These are phyloP conservation scores for Lepidocyrtinus sp. DNA, from an alignment of 2,888 invertebrate genomes.

Conservation along the genomic window DNA sequence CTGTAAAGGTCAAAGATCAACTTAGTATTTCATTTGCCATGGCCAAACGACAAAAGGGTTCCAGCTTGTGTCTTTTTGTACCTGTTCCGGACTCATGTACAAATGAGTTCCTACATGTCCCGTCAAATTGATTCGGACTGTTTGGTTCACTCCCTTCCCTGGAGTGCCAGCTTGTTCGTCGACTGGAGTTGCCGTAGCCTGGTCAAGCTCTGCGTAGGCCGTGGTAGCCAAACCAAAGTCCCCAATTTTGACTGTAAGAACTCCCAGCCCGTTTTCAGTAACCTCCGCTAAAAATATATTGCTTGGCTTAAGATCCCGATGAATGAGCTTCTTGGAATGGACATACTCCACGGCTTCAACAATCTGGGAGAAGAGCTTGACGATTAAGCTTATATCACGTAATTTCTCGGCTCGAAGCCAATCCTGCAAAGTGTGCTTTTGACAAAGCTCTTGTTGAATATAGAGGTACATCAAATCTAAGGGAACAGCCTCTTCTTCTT, in stretches of 20 bases:
- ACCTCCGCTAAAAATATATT: constrained; percentile 67
- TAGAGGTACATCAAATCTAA: constrained; percentile 77
- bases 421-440: constrained; percentile 88
- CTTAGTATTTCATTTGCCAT: too few species aligned
- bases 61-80: constrained; percentile 68
- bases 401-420: constrained; percentile 80
- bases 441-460: constrained; percentile 98
- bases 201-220: constrained; percentile 77
- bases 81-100: constrained; percentile 99
- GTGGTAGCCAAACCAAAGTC: constrained; percentile 98
- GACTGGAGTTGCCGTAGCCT: constrained; percentile 31
- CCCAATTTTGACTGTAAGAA: constrained; percentile 83
- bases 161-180: background rate
- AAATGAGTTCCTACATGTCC: constrained; percentile 88
- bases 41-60: background rate
- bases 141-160: constrained; percentile 70
- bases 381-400: constrained; percentile 75
- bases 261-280: constrained; percentile 47
- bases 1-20: constrained; percentile 70
- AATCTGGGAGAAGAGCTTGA: constrained; percentile 89
- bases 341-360: constrained; percentile 96
- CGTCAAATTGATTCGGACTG: constrained; percentile 71
- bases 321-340: constrained; percentile 92
- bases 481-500: background rate
- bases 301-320: constrained; percentile 92